Evolutionary conservation across 1,140 invertebrate species (phyloP).

Genomic region (Hypothenemus hampei): DNA sequence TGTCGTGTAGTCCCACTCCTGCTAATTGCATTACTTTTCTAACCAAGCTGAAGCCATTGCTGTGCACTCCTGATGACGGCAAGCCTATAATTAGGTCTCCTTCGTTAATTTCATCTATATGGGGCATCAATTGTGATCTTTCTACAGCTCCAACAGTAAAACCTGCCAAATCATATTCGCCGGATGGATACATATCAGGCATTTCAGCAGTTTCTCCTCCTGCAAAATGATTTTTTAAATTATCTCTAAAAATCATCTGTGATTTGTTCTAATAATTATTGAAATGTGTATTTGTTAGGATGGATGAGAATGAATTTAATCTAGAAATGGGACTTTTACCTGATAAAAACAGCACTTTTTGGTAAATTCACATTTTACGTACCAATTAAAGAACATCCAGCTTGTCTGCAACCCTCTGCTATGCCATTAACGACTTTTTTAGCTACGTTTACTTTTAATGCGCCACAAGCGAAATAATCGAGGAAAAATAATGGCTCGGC

Average conservation of each 20-base stretch:
- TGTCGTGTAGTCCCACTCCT: conserved; percentile 59
- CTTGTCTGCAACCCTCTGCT: conserved; percentile 76
- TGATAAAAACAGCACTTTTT: too few species aligned
- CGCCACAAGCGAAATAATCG: conserved; percentile 93
- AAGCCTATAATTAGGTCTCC: conserved; percentile 86
- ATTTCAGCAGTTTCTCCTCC: conserved; percentile 96
- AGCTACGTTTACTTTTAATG: conserved; percentile 71
- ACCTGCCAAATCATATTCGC: conserved; percentile 93
- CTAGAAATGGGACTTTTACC: too few species aligned
- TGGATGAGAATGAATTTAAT: too few species aligned
- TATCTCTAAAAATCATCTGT: too few species aligned
- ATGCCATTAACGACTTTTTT: conserved; percentile 78
- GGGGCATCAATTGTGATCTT: conserved; percentile 67
- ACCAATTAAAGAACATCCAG: conserved; percentile 88
- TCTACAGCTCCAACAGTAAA: conserved; percentile 93
- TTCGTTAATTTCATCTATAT: conserved; percentile 59
- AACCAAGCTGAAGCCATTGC: conserved; percentile 94
- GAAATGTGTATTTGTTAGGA: too few species aligned
- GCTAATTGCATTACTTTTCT: conserved; percentile 73
- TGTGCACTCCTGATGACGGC: conserved; percentile 86
- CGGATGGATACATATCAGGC: conserved; percentile 83
- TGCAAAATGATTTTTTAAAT: conserved; percentile 40
- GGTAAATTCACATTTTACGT: conserved; percentile 13
- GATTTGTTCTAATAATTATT: too few species aligned
- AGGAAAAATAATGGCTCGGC: conserved; percentile 94